A percentile compares a stretch with the other conserved stretches of the same genome.
These are phyloP conservation scores for Chironomus riparius DNA, from an alignment of 2,888 invertebrate genomes.

Conservation along the genomic window DNA sequence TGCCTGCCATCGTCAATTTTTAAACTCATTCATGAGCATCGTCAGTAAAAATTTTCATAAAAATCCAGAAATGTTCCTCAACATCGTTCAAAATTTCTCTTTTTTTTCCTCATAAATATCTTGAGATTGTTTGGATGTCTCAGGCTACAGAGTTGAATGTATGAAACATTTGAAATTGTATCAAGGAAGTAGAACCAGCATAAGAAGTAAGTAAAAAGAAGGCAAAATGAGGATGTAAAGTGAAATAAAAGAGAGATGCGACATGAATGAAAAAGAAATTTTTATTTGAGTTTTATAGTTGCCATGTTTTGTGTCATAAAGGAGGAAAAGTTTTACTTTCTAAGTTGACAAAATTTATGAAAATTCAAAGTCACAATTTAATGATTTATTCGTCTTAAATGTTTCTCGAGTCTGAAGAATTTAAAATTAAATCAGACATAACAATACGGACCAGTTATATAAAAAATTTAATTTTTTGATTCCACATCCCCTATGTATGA, in stretches of 20 bases:
- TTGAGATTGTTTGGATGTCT: not conserved
- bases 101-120: not conserved
- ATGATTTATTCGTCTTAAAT: not conserved
- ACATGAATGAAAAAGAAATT: not conserved
- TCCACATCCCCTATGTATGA: too few species aligned
- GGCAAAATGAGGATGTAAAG: not conserved
- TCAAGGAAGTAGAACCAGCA: not conserved
- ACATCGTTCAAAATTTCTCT: not conserved
- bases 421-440: too few species aligned
- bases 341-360: not conserved
- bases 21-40: not conserved
- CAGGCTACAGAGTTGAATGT: not conserved
- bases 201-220: not conserved
- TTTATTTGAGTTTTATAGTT: slow-evolving; percentile 10
- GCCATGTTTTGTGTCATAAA: slow-evolving; percentile 12
- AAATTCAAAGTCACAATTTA: not conserved
- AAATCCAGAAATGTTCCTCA: not conserved
- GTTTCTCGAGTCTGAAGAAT: not conserved
- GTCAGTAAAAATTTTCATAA: not conserved
- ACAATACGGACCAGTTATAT: too few species aligned
- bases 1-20: not conserved
- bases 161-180: not conserved
- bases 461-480: too few species aligned
- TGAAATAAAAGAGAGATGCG: not conserved
- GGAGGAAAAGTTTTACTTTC: not conserved